Base-by-base conservation (phyloP, 1,140 invertebrate genomes). In the Dreissena polymorpha region DNA sequence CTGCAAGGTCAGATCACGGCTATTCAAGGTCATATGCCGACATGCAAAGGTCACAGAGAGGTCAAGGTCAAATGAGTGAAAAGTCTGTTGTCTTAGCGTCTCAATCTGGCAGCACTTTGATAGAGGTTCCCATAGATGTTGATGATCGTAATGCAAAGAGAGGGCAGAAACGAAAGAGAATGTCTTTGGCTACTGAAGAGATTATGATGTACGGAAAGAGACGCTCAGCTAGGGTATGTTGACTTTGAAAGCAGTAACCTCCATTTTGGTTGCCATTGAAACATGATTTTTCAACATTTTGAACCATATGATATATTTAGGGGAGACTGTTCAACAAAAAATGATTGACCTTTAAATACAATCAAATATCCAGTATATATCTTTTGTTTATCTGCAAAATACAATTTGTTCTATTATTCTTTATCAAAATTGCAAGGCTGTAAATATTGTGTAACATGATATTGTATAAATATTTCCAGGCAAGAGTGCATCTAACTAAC, bases 191-290 rank as follows among this genome's bases (percentile, higher is more conserved):
- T 25, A 80, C 78, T 14, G 78, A 80, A 65, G 78, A 80, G 39
- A 60, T 80, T 12, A 68, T 80, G 5, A 80, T 68, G 50, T 80
- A 80, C 64, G 78, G 78, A 18, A 80, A 80, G 29, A 51, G 78
- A 0, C 67, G 78, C 18, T 80, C 78, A 21, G 78, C 78, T 18
- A 71, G 78, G 57, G 78, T 80, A 3, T 55, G 78, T 80, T 60
- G 10, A n/a, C 21, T 60, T 39, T 39, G 2, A 39, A 2, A 39
- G 39, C 39, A 39, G 8, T 39, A 5, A 39, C 39, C 8, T 39
- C 8, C 3, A 2, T 39, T 39, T 5, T 39, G 39, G 8, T 39
- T 39, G 39, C 39, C 8, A 39, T 39, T 39, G 2, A 5, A 39
- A 39, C 39, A 39, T 39, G 39, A 39, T 39, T 39, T 2, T 39